phyloP scores from a whole-genome alignment of 1,140 invertebrate species.

The Neodiprion lecontei region DNA sequence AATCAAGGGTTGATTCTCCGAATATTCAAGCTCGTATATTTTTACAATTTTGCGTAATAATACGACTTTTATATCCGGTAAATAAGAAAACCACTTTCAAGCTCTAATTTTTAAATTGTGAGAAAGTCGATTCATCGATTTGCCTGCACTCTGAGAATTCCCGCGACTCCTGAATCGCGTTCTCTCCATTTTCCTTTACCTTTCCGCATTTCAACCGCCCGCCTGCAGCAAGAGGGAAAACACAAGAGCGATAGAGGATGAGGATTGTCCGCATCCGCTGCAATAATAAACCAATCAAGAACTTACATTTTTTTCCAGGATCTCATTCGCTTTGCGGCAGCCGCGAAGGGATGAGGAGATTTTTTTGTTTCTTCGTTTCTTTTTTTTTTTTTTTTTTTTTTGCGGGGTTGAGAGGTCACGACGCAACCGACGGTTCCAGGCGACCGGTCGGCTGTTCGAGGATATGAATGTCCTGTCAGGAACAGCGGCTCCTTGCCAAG shows the following conservation, averaged over 20 bases:
- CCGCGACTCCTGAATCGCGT: slow-evolving; percentile 11
- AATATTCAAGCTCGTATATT: too few relatives aligned
- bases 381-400: too few relatives aligned
- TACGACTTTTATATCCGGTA: too few relatives aligned
- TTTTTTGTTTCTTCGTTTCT: too few relatives aligned
- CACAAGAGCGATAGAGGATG: background rate
- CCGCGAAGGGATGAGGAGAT: background rate
- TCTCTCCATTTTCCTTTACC: slow-evolving; percentile 6
- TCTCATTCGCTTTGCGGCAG: background rate
- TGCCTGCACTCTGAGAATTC: background rate
- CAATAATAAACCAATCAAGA: background rate
- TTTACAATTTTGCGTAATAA: too few relatives aligned
- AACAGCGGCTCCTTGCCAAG: slow-evolving; percentile 57
- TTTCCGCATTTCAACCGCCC: slow-evolving; percentile 16
- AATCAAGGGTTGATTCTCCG: too few relatives aligned
- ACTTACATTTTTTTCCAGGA: background rate
- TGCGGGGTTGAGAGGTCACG: background rate
- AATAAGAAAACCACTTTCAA: too few relatives aligned
- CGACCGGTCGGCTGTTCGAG: slow-evolving; percentile 28
- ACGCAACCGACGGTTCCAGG: background rate
- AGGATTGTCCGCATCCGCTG: background rate
- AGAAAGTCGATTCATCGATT: too few relatives aligned
- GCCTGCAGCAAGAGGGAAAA: slow-evolving; percentile 29
- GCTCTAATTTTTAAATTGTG: too few relatives aligned
- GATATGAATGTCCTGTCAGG: slow-evolving; percentile 59